Evolutionary conservation across 1,140 invertebrate genomes (phyloP).

Genomic region (Manduca sexta): DNA sequence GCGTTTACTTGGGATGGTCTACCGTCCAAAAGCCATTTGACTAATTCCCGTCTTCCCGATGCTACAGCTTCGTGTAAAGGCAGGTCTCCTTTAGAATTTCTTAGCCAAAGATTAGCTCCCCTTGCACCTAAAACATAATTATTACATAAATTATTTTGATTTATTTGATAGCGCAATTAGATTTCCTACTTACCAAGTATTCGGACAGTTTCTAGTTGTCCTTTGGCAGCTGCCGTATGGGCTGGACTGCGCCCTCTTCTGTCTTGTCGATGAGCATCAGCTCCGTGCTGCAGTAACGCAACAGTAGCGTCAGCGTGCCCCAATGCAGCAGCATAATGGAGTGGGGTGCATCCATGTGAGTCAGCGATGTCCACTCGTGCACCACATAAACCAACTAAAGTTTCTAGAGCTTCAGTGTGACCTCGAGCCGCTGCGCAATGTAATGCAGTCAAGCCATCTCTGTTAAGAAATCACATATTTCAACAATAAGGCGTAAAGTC

Average conservation of each 20-base stretch:
- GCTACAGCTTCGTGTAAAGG: constrained; percentile 96
- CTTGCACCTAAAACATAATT: constrained; percentile 78
- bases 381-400: constrained; percentile 90
- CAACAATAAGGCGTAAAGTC: too few species aligned
- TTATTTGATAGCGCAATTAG: too few species aligned
- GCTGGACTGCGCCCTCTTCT: constrained; percentile 88
- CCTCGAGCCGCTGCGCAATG: constrained; percentile 97
- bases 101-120: constrained; percentile 92
- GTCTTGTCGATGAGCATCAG: constrained; percentile 94
- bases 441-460: constrained; percentile 89
- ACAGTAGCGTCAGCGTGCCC: constrained; percentile 96
- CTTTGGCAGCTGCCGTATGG: constrained; percentile 95
- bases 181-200: constrained; percentile 68
- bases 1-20: constrained; percentile 89
- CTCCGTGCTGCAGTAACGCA: constrained; percentile 89
- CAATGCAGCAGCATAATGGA: constrained; percentile 97
- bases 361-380: constrained; percentile 90
- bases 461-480: constrained; percentile 33
- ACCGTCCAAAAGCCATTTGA: constrained; percentile 89
- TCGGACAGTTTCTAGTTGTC: constrained; percentile 81
- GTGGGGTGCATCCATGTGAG: constrained; percentile 93
- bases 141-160: too few species aligned
- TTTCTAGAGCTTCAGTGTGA: constrained; percentile 93
- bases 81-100: constrained; percentile 92
- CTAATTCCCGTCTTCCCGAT: constrained; percentile 89